phyloP scores from a whole-genome alignment of 2,113 vertebrate species.

The Ophiodon elongatus region DNA sequence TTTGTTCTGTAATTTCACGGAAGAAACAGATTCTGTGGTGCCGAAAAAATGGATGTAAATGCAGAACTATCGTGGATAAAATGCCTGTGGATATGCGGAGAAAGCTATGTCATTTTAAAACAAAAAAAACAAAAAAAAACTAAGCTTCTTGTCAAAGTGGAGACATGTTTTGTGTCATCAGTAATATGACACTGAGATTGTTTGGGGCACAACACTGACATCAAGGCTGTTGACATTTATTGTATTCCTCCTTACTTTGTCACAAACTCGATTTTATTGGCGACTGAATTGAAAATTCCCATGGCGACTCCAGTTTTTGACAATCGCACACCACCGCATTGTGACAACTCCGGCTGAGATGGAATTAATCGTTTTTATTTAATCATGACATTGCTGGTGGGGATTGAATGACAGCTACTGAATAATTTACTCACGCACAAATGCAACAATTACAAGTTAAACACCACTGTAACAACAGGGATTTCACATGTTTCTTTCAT shows the following conservation, averaged over 20 bases:
- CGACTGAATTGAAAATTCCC: slow-evolving; percentile 30
- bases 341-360: slow-evolving; percentile 16
- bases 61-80: slow-evolving; percentile 2
- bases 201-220: slow-evolving; percentile 39
- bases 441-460: slow-evolving; percentile 32
- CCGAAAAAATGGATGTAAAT: slow-evolving; percentile 4
- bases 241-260: slow-evolving; percentile 36
- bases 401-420: slow-evolving; percentile 22
- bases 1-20: slow-evolving; percentile 19
- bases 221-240: slow-evolving; percentile 44
- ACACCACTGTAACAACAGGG: not conserved
- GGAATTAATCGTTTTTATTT: slow-evolving; percentile 44
- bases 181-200: slow-evolving; percentile 29
- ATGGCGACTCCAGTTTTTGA: slow-evolving; percentile 18
- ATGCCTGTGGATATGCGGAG: slow-evolving; percentile 18
- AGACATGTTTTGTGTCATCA: slow-evolving; percentile 29
- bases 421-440: slow-evolving; percentile 30
- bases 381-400: slow-evolving; percentile 30
- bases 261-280: slow-evolving; percentile 50
- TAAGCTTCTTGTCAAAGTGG: slow-evolving; percentile 32
- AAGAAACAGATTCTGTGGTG: slow-evolving; percentile 12
- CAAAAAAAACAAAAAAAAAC: not conserved
- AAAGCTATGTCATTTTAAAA: slow-evolving; percentile 26
- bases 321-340: slow-evolving; percentile 14
- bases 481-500: slow-evolving; percentile 35